phyloP scores from a whole-genome alignment of 2,113 vertebrate genomes.

The Rhea pennata region DNA sequence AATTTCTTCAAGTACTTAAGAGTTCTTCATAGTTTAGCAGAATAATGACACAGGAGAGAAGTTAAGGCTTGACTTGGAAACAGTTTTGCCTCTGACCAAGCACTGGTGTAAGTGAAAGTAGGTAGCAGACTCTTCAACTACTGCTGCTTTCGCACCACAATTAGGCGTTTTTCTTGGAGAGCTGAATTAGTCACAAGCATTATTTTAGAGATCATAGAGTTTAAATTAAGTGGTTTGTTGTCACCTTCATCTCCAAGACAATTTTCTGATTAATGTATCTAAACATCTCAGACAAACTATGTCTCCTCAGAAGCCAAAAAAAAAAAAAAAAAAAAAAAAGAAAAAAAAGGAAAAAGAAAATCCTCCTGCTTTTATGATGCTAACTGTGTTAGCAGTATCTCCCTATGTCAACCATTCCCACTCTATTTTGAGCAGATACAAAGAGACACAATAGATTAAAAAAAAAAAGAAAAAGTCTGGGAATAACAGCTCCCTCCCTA shows the following conservation, averaged over 20 bases:
- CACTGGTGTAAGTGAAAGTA: not conserved
- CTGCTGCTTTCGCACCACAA: not conserved
- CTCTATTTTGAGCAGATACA: not conserved
- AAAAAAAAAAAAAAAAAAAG: not conserved
- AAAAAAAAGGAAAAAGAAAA: not conserved
- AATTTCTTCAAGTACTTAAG: not conserved
- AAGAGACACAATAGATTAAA: not conserved
- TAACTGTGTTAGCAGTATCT: not conserved
- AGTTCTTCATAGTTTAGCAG: not conserved
- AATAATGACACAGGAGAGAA: not conserved
- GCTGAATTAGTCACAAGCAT: not conserved
- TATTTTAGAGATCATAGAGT: not conserved
- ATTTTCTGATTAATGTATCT: not conserved
- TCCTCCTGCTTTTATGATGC: not conserved
- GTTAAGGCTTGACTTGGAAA: not conserved
- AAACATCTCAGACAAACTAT: not conserved
- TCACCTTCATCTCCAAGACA: not conserved
- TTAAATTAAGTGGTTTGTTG: not conserved
- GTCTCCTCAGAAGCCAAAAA: not conserved
- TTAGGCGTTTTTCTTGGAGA: not conserved
- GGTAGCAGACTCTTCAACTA: not conserved
- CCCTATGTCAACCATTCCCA: not conserved
- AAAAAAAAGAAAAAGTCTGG: not conserved
- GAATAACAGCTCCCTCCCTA: not conserved
- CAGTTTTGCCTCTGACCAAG: not conserved